Conservation (phyloP, 2,113 vertebrate species). For the Platysternon megacephalum region DNA sequence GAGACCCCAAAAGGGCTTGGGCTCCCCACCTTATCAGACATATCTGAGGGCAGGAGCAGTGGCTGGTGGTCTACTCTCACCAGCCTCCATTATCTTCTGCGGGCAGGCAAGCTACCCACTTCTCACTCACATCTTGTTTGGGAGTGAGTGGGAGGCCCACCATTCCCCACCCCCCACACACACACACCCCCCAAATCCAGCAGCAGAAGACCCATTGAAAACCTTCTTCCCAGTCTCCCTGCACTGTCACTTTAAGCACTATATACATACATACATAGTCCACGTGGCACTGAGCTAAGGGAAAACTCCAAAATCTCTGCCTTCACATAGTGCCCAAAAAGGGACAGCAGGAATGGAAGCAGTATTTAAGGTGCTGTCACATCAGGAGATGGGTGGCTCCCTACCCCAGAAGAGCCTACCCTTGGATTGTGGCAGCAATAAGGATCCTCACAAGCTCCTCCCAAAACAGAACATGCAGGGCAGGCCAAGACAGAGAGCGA, state of each 20-base stretch:
- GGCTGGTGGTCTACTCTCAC: fast-evolving
- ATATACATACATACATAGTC: too few species aligned
- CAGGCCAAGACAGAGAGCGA: background rate
- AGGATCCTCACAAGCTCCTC: background rate
- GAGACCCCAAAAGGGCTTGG: background rate
- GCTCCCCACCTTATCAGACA: background rate
- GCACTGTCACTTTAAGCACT: background rate
- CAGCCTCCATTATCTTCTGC: background rate
- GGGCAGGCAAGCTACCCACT: background rate
- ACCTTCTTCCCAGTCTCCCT: background rate
- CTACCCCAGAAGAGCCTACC: background rate
- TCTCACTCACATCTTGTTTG: background rate
- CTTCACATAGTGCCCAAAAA: background rate
- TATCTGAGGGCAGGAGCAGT: background rate
- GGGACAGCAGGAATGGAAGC: fast-evolving
- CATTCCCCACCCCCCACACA: too few species aligned
- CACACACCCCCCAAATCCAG: background rate
- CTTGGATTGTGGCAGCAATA: background rate
- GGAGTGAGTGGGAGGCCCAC: background rate
- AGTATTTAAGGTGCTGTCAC: fast-evolving
- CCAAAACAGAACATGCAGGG: background rate
- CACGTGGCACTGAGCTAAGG: background rate
- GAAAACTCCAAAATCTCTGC: background rate
- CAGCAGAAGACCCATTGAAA: background rate
- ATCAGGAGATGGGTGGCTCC: background rate